A percentile compares a stretch with the other conserved stretches of the same genome.
Evolutionary conservation across 2,113 vertebrate genomes (phyloP).

Genomic region (Mus pahari): DNA sequence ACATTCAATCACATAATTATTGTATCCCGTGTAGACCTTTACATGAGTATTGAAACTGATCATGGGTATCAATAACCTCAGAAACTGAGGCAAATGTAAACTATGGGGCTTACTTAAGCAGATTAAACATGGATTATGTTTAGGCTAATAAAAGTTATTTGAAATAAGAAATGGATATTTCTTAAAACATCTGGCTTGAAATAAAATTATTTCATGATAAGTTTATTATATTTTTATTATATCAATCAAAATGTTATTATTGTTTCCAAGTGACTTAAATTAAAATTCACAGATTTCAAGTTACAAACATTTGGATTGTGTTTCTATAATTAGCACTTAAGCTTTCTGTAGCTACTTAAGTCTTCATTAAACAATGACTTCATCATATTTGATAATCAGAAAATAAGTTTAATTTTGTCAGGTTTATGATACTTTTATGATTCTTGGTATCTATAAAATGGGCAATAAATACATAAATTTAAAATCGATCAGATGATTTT

Average conservation of each 20-base stretch:
- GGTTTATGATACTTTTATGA: not conserved
- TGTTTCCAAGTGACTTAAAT: not conserved
- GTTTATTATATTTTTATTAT: not conserved
- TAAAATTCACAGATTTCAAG: not conserved
- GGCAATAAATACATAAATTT: slow-evolving; percentile 19
- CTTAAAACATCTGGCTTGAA: slow-evolving; percentile 13
- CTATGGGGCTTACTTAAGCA: slow-evolving; percentile 2
- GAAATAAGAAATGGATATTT: not conserved
- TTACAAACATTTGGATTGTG: not conserved
- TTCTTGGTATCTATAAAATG: not conserved
- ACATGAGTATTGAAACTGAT: not conserved
- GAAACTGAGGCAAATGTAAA: not conserved
- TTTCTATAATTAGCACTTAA: not conserved
- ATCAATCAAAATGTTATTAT: slow-evolving; percentile 17
- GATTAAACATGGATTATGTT: not conserved
- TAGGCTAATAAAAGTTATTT: not conserved
- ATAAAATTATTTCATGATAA: not conserved
- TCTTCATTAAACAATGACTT: not conserved
- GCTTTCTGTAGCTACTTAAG: not conserved
- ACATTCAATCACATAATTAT: not conserved
- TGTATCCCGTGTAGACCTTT: not conserved
- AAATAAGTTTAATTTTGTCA: slow-evolving; percentile 10
- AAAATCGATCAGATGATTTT: not conserved
- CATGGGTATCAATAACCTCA: not conserved
- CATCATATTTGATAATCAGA: slow-evolving; percentile 7